These are phyloP conservation scores for Drosophila leontia DNA, from an alignment of 1,140 invertebrate species.

Conservation along the genomic window DNA sequence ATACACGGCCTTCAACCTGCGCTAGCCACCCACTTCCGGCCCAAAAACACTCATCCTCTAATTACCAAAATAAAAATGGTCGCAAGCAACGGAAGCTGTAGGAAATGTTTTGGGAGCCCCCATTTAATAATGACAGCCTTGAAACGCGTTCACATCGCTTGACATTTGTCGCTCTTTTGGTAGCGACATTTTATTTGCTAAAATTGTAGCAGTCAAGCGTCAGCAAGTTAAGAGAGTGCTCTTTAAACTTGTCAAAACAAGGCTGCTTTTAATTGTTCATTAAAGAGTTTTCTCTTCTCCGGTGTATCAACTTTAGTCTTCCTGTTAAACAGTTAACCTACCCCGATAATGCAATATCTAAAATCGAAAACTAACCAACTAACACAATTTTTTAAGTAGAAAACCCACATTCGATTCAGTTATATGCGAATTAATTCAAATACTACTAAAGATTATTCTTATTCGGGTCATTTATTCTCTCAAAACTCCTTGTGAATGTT, in stretches of 20 bases:
- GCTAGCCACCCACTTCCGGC: conserved; percentile 31
- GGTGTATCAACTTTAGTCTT: background rate
- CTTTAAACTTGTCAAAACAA: background rate
- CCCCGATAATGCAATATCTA: background rate
- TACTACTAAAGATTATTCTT: background rate
- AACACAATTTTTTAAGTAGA: background rate
- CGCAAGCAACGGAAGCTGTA: conserved; percentile 8
- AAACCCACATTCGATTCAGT: background rate
- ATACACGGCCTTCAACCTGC: background rate
- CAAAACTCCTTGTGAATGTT: background rate
- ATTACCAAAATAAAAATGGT: conserved; percentile 36
- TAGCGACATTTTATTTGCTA: conserved; percentile 18
- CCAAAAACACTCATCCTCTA: conserved; percentile 35
- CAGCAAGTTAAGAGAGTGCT: background rate
- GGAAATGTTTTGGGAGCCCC: conserved; percentile 14
- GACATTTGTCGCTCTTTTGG: conserved; percentile 42
- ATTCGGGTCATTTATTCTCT: background rate
- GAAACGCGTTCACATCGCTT: conserved; percentile 37
- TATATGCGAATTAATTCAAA: background rate
- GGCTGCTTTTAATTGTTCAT: background rate
- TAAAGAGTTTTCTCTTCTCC: background rate
- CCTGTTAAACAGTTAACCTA: background rate
- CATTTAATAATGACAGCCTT: conserved; percentile 47
- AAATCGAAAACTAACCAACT: background rate
- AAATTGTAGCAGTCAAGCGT: background rate